Conservation (phyloP, 2,888 invertebrate species). For the Dynastes grantii region DNA sequence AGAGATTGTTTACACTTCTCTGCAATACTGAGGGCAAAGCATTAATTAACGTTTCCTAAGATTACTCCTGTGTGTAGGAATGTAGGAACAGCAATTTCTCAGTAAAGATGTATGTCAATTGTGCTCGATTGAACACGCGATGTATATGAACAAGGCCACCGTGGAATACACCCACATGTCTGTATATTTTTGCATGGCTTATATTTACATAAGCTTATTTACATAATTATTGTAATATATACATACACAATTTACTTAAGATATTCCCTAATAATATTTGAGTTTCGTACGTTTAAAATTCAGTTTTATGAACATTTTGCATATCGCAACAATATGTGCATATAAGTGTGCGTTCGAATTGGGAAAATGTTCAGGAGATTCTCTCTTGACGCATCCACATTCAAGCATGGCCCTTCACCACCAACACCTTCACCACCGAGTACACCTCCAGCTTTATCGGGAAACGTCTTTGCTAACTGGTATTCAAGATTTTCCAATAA, state of each 20-base stretch:
- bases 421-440: conserved; percentile 60
- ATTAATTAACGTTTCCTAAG: no score
- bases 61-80: no score
- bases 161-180: neutral
- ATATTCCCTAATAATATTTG: conserved; percentile 35
- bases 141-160: conserved; percentile 7
- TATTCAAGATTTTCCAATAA: conserved; percentile 64
- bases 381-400: conserved; percentile 60
- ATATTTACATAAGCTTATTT: neutral
- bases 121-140: neutral
- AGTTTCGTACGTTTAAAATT: conserved; percentile 26
- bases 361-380: conserved; percentile 52
- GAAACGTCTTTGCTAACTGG: conserved; percentile 63
- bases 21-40: no score
- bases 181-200: conserved; percentile 5
- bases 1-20: no score
- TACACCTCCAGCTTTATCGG: conserved; percentile 61
- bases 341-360: neutral
- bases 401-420: conserved; percentile 54
- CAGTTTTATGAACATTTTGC: neutral
- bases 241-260: conserved; percentile 17
- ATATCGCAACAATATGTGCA: neutral
- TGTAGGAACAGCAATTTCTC: no score
- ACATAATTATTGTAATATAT: conserved; percentile 26
- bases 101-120: no score